Evolutionary conservation across 2,888 invertebrate genomes (phyloP), one percentile per base, ranked within the genome.

Genomic region (Spodoptera littoralis): DNA sequence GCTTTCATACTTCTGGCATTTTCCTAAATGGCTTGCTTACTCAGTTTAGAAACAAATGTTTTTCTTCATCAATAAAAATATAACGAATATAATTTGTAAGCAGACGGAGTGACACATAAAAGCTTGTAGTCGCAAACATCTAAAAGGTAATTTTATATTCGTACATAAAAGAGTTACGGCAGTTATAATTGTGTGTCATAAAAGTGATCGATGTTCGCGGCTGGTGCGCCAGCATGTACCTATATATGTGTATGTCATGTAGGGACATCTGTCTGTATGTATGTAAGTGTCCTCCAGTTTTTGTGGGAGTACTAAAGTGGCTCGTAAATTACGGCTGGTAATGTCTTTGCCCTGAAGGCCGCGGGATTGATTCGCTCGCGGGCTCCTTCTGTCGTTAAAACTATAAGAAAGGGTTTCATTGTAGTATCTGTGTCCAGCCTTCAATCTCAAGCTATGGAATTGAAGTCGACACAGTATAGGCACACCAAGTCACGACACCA

Each of bases 81-180:
- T 51, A 12, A 18, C 43, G 36, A 54, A 47, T 36, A 42, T 41
- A 60, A 54, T 50, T 49, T 47, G 27, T 46, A 48, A 53, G 24
- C 51, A 54, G 22, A 49, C 50, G 49, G 46, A 46, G 64, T 54
- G 13, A 54, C 24, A 27, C 24, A 52, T 41, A 70, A 41, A 65
- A 8, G 43, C 54, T 30, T 51, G 48, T 47, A 44, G 41, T 42
- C 41, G 22, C 22, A 36, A 60, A 65, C 30, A 61, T 56, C 71
- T 75, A 42, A 55, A 57, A 73, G 66, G 73, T 66, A 73, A 76
- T 73, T 75, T 76, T 70, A 73, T 76, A 67, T 70, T 70, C 60
- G 22, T 48, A 68, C 66, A 72, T 79, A 68, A 79, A 79, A 77
- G 56, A 62, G 79, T 78, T 79, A 79, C 66, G 75, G 65, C 65